phyloP scores from a whole-genome alignment of 1,140 invertebrate species.

The Drosophila burlai region DNA sequence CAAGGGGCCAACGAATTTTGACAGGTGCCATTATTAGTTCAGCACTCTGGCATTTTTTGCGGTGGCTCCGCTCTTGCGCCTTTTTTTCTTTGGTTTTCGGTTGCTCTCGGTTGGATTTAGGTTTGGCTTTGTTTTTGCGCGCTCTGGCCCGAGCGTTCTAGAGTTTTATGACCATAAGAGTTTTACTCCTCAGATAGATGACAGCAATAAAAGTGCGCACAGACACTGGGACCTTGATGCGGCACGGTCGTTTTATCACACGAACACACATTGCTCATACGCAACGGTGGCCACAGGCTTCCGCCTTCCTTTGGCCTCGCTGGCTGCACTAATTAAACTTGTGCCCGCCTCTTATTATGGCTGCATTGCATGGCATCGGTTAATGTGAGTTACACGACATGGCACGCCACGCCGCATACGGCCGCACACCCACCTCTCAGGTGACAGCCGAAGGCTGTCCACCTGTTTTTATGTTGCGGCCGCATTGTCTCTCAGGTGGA shows the following conservation, averaged over 20 bases:
- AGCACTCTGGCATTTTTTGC: constrained; percentile 71
- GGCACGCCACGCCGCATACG: constrained; percentile 16
- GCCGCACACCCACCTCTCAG: constrained; percentile 3
- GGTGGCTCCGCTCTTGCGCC: constrained; percentile 19
- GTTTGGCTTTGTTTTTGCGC: constrained; percentile 63
- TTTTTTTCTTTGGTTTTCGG: constrained; percentile 31
- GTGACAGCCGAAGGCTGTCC: constrained; percentile 20
- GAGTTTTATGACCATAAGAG: constrained; percentile 82
- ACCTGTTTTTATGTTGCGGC: constrained; percentile 69
- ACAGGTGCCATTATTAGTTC: constrained; percentile 85
- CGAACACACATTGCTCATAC: constrained; percentile 82
- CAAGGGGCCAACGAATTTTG: constrained; percentile 76
- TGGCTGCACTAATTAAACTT: constrained; percentile 82
- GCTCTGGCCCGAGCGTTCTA: constrained; percentile 61
- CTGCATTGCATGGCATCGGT: constrained; percentile 83
- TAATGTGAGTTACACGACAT: constrained; percentile 76
- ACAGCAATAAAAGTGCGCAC: constrained; percentile 76
- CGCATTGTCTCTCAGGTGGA: constrained; percentile 66
- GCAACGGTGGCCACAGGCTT: constrained; percentile 78
- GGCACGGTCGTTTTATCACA: constrained; percentile 74
- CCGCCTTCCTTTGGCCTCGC: constrained; percentile 63
- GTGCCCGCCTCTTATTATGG: constrained; percentile 79
- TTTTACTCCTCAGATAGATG: constrained; percentile 81
- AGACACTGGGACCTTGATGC: constrained; percentile 66
- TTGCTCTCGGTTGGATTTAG: constrained; percentile 32